Evolutionary conservation across 2,113 vertebrate species (phyloP).

Genomic region (Nerophis lumbriciformis): DNA sequence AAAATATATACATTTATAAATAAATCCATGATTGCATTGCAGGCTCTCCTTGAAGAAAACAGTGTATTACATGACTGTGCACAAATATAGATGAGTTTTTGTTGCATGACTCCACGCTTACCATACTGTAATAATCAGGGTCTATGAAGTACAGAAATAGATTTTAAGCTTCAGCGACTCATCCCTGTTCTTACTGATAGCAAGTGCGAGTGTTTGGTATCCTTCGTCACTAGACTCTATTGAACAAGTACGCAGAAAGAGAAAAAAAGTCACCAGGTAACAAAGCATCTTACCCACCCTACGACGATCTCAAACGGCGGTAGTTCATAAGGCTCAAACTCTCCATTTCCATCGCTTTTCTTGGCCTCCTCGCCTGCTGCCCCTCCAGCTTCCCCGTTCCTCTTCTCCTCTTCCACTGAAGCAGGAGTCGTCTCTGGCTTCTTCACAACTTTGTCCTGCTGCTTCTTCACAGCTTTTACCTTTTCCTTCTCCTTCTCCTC

Average conservation of each 20-base stretch:
- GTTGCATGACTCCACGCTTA: background rate
- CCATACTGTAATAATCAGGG: no score
- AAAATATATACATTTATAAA: constrained; percentile 1
- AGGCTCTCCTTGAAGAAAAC: background rate
- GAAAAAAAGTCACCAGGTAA: background rate
- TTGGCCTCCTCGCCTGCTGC: constrained; percentile 30
- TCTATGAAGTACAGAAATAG: constrained; percentile 5
- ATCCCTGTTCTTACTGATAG: constrained; percentile 49
- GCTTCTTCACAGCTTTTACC: constrained; percentile 38
- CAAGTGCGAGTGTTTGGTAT: constrained; percentile 33
- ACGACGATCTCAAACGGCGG: constrained; percentile 90
- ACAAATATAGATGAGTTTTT: background rate
- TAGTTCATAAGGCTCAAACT: constrained; percentile 76
- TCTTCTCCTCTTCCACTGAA: constrained; percentile 29
- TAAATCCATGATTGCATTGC: background rate
- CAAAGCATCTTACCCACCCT: constrained; percentile 73
- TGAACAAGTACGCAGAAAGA: background rate
- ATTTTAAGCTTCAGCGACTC: constrained; percentile 36
- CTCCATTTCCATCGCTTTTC: constrained; percentile 56
- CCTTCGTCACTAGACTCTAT: constrained; percentile 3
- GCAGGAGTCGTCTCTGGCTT: constrained; percentile 42
- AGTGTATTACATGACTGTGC: background rate
- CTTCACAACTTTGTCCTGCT: constrained; percentile 44
- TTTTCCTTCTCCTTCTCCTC: constrained; percentile 52
- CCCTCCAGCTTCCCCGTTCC: constrained; percentile 28